These are phyloP conservation scores for Perca schrenkii DNA, from an alignment of 2,113 vertebrate genomes.

Conservation along the genomic window DNA sequence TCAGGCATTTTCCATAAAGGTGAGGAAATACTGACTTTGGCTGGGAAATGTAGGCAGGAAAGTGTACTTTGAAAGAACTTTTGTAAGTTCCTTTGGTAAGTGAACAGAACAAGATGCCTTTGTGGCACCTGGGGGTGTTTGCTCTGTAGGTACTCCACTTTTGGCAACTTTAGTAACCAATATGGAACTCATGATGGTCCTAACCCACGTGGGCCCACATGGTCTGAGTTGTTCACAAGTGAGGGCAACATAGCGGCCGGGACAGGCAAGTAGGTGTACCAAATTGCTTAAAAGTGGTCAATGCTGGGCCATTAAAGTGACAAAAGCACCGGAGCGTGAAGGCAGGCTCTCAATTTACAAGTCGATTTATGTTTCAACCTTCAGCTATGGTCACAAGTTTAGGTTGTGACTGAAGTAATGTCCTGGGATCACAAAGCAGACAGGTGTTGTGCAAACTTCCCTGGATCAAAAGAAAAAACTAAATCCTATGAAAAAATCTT, in stretches of 20 bases:
- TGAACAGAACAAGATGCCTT: neutral
- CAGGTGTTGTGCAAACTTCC: neutral
- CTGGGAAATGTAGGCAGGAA: neutral
- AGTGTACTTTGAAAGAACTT: neutral
- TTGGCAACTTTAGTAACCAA: neutral
- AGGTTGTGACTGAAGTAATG: slow-evolving; percentile 4
- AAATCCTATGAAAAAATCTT: neutral
- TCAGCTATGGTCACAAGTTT: slow-evolving; percentile 15
- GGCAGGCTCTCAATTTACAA: slow-evolving; percentile 11
- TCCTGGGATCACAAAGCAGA: neutral
- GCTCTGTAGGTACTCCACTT: neutral
- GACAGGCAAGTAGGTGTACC: neutral
- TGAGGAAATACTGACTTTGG: neutral
- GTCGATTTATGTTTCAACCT: slow-evolving; percentile 3
- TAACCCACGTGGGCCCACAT: no score
- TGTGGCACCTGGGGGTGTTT: no score
- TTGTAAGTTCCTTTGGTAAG: neutral
- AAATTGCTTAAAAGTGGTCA: neutral
- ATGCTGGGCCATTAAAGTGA: neutral
- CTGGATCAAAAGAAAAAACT: neutral
- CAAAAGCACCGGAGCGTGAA: slow-evolving; percentile 13
- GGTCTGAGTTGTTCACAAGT: neutral
- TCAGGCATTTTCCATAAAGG: neutral
- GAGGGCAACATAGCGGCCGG: neutral
- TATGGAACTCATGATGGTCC: neutral